These are phyloP conservation scores for Yponomeuta cagnagella DNA, from an alignment of 2,888 invertebrate species.

Conservation along the genomic window DNA sequence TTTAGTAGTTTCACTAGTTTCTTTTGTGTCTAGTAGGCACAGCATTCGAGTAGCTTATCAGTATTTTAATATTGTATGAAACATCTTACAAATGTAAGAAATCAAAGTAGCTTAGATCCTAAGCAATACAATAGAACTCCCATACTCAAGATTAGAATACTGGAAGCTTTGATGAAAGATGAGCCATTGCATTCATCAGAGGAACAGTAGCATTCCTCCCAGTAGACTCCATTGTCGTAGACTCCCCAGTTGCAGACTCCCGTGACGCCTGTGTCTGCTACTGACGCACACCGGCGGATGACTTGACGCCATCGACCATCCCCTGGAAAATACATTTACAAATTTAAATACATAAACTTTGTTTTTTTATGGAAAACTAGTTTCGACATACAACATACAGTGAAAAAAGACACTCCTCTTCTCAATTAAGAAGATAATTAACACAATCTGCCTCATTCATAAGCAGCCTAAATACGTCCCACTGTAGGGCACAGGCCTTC, in stretches of 20 bases:
- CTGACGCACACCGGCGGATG: slow-evolving; percentile 90
- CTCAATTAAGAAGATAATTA: too few relatives aligned
- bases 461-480: too few relatives aligned
- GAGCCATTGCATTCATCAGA: slow-evolving; percentile 89
- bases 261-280: slow-evolving; percentile 92
- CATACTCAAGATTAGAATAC: background rate
- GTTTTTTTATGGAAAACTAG: too few relatives aligned
- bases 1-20: too few relatives aligned
- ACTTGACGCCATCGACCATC: slow-evolving; percentile 96
- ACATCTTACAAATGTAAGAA: background rate
- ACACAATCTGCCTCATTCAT: too few relatives aligned
- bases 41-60: too few relatives aligned
- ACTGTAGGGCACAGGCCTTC: too few relatives aligned
- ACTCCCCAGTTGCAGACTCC: slow-evolving; percentile 98
- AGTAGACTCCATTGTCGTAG: slow-evolving; percentile 94
- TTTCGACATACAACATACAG: too few relatives aligned
- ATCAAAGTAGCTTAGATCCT: background rate
- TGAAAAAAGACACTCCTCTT: too few relatives aligned
- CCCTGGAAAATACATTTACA: slow-evolving; percentile 76
- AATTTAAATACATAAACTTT: too few relatives aligned
- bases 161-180: slow-evolving; percentile 20
- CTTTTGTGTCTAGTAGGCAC: too few relatives aligned
- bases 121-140: background rate
- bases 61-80: background rate
- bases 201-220: slow-evolving; percentile 98